phyloP scores from a whole-genome alignment of 2,113 vertebrate genomes.

The Clarias gariepinus region DNA sequence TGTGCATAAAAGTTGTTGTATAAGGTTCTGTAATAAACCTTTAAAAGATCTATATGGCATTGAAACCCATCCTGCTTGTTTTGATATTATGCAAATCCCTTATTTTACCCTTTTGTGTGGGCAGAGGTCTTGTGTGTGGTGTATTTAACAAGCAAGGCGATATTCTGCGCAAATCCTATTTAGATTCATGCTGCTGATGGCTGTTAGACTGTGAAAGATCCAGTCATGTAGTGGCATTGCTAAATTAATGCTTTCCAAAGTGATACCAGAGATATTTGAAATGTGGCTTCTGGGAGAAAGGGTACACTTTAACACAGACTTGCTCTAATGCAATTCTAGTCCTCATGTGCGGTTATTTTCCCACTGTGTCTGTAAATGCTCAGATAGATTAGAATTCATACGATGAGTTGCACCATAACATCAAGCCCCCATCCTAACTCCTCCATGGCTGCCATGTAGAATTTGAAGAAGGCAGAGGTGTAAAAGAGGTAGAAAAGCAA shows the following conservation, averaged over 20 bases:
- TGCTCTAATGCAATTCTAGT: slow-evolving; percentile 12
- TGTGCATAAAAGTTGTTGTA: not conserved
- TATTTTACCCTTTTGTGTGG: not conserved
- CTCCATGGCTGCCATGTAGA: slow-evolving; percentile 44
- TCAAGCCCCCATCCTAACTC: slow-evolving; percentile 1
- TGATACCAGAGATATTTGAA: slow-evolving; percentile 44
- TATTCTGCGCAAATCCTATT: slow-evolving; percentile 27
- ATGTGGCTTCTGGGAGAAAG: slow-evolving; percentile 26
- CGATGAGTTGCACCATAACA: slow-evolving; percentile 32
- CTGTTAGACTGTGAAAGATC: slow-evolving; percentile 29
- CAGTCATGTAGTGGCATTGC: slow-evolving; percentile 40
- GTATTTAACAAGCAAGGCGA: slow-evolving; percentile 20
- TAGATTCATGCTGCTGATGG: slow-evolving; percentile 31
- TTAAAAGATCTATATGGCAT: not conserved
- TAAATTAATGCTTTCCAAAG: slow-evolving; percentile 54
- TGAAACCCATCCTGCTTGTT: not conserved
- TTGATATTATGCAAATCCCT: not conserved
- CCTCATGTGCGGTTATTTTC: slow-evolving; percentile 8
- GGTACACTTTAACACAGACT: slow-evolving; percentile 12
- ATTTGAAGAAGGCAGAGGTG: slow-evolving; percentile 59
- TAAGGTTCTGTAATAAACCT: not conserved
- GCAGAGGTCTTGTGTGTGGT: not conserved
- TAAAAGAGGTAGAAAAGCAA: slow-evolving; percentile 66
- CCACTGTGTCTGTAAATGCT: slow-evolving; percentile 30
- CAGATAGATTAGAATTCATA: slow-evolving; percentile 26